These are phyloP conservation scores for Montipora efflorescens DNA, from an alignment of 64 coral and sea anemone genomes.

Conservation along the genomic window DNA sequence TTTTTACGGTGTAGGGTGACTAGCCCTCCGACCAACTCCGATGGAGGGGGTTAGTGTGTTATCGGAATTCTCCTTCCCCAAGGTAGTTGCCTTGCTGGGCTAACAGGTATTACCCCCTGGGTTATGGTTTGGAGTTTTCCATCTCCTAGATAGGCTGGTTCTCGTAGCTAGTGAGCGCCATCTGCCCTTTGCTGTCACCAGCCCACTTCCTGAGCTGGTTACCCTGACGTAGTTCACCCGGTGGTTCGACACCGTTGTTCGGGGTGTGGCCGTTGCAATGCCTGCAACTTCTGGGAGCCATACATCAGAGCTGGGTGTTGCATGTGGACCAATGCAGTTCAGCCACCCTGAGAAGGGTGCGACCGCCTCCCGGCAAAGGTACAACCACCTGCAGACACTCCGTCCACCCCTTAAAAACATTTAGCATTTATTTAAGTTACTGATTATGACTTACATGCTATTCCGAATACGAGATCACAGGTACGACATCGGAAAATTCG, in stretches of 20 bases:
- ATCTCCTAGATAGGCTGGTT: slow-evolving; percentile 1
- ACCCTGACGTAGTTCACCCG: too few relatives aligned
- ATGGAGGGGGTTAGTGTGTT: background rate
- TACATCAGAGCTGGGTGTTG: too few relatives aligned
- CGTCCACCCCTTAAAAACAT: too few relatives aligned
- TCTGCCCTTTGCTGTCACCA: background rate
- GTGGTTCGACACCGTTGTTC: background rate
- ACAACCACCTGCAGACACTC: too few relatives aligned
- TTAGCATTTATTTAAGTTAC: too few relatives aligned
- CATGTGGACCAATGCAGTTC: background rate
- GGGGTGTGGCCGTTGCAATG: background rate
- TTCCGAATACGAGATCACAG: too few relatives aligned
- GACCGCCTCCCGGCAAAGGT: background rate
- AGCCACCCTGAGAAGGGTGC: background rate
- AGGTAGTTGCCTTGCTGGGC: background rate
- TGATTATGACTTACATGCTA: too few relatives aligned
- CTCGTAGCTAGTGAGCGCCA: background rate
- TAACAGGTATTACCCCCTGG: background rate
- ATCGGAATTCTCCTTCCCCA: background rate
- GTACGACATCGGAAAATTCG: too few relatives aligned
- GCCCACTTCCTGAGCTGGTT: background rate
- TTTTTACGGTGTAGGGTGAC: slow-evolving; percentile 10
- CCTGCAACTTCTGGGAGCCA: background rate
- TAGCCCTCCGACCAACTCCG: slow-evolving; percentile 10
- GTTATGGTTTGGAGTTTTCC: background rate